Evolutionary conservation across 2,113 vertebrate species (phyloP).

Genomic region (Quiscalus mexicanus): DNA sequence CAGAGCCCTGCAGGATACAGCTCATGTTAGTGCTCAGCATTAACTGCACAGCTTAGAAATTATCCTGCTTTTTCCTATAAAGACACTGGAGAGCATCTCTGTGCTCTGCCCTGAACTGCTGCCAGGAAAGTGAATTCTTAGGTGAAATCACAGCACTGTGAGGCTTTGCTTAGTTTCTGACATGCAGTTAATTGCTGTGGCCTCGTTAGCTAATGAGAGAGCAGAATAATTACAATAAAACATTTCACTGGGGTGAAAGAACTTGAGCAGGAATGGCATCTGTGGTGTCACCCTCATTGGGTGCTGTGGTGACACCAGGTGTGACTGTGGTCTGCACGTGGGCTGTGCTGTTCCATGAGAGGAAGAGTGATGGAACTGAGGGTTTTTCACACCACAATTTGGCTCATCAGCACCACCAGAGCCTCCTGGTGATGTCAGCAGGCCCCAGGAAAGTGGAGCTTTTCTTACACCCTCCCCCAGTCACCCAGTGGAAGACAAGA

Average conservation of each 20-base stretch:
- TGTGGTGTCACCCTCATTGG: background rate
- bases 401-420: background rate
- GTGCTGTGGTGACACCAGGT: background rate
- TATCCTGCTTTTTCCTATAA: background rate
- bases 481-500: rapidly evolving
- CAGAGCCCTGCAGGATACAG: slow-evolving; percentile 77
- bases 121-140: rapidly evolving
- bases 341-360: background rate
- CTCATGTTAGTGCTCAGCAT: background rate
- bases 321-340: background rate
- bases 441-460: background rate
- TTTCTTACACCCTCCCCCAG: background rate
- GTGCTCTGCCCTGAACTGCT: background rate
- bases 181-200: background rate
- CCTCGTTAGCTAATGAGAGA: background rate
- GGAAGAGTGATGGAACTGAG: background rate
- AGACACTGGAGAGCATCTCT: background rate
- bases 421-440: background rate
- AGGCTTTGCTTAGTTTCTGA: background rate
- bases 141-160: background rate
- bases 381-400: background rate
- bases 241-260: background rate
- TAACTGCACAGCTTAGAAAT: background rate
- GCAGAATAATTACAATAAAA: background rate
- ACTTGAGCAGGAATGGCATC: background rate